Base-by-base conservation (phyloP, 2,888 invertebrate genomes). In the Hirtodrosophila histrioides region DNA sequence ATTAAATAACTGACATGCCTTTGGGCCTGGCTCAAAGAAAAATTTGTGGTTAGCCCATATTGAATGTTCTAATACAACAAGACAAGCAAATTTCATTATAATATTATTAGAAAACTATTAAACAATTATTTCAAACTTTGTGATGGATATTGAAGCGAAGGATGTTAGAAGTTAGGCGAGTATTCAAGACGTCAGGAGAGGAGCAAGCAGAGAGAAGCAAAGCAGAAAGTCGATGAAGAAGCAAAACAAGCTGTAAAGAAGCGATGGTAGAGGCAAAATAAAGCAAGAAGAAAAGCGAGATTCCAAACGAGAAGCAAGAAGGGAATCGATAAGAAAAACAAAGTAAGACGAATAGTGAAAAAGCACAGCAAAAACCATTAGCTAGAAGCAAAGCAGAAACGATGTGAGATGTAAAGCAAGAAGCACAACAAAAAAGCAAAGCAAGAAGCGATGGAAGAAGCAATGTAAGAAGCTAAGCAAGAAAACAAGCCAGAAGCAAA, bases 1-100 rank as follows among this genome's bases (percentile, higher is more conserved):
- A 58, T 48, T 58, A 51, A 72, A 63, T 55, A 54, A 45, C 46
- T 35, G 43, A 48, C 23, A 40, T 43, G 41, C 27, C 50, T 43
- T 11, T 2, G 17, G 17, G 17, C 17, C 17, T 17, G 17, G 17
- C 17, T 17, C 9, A 10, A 58, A 17, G 6, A 4, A n/a, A 17
- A 17, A 17, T 17, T 17, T 31, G 37, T 9, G 29, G 35, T 6
- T 3, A 29, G 12, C 31, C n/a, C 23, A 37, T 37, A 10, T 35
- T 17, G 4, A 31, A 36, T 39, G 7, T 31, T 31, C n/a, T n/a
- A n/a, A n/a, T n/a, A 4, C 31, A 8, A 31, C 1, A 31, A 5
- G 9, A 7, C 31, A 6, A 3, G 31, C 6, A 31, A 8, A 31
- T 6, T 0, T 27, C 3, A 27, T 27, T 6, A 6, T 27, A 27